Conservation (phyloP, 2,797 vertebrate species). For the Acropternis orthonyx region DNA sequence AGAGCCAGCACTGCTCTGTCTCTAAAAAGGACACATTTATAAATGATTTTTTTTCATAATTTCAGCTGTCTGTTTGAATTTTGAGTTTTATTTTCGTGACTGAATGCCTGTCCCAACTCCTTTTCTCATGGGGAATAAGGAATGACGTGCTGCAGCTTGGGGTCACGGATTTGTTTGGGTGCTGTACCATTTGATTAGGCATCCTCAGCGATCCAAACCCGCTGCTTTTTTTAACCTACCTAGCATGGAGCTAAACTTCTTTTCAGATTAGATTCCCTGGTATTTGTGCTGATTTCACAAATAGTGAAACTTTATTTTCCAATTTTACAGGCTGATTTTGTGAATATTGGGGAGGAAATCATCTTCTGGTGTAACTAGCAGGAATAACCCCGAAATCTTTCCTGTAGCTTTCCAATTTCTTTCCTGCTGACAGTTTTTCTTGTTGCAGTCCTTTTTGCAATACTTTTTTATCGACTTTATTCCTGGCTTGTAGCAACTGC, state of each 20-base stretch:
- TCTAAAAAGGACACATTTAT: background rate
- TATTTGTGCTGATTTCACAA: background rate
- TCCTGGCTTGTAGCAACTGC: background rate
- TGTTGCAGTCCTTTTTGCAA: background rate
- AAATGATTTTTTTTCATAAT: accelerated
- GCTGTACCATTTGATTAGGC: background rate
- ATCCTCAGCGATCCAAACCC: accelerated
- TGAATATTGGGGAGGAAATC: background rate
- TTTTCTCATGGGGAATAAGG: background rate
- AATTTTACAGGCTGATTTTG: background rate
- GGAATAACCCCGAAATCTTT: background rate
- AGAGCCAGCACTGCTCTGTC: background rate
- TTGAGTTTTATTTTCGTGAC: background rate
- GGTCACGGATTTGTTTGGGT: accelerated
- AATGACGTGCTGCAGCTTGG: accelerated
- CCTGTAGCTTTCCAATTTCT: background rate
- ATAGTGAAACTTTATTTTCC: background rate
- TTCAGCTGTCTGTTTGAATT: background rate
- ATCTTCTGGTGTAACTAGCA: background rate
- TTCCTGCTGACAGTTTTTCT: background rate
- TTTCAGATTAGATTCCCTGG: background rate
- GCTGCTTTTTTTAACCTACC: background rate
- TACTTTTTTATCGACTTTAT: background rate
- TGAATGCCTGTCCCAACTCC: background rate
- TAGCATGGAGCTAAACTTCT: background rate